Evolutionary conservation across 2,797 vertebrate species (phyloP).

Genomic region (Acanthurus lineatus): DNA sequence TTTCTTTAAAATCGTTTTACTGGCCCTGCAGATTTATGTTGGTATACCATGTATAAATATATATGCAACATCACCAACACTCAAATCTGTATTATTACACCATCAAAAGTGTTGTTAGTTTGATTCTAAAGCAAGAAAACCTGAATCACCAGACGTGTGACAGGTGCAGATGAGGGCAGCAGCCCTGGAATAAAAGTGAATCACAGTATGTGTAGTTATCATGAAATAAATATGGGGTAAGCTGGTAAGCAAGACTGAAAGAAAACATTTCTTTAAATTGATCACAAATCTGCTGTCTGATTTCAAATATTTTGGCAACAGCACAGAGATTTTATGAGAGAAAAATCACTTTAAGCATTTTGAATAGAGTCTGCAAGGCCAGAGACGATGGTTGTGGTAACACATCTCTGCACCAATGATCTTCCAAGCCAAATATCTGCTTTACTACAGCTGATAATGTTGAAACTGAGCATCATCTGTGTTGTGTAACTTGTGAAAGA

Average conservation of each 20-base stretch:
- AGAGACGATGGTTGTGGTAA: no score
- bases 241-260: not conserved
- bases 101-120: not conserved
- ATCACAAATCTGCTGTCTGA: not conserved
- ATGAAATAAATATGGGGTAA: not conserved
- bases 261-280: not conserved
- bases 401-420: no score
- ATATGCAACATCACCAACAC: not conserved
- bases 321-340: no score
- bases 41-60: no score
- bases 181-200: not conserved
- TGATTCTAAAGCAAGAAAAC: not conserved
- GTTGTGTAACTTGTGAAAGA: no score
- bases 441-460: no score
- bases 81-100: not conserved
- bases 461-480: no score
- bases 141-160: not conserved
- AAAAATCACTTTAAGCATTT: no score
- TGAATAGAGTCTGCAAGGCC: no score
- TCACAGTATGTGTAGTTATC: not conserved
- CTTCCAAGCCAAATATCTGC: no score
- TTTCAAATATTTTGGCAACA: not conserved
- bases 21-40: not conserved
- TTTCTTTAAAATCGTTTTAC: not conserved
- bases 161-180: not conserved